A percentile compares a stretch with the other conserved stretches of the same genome.
phyloP scores from a whole-genome alignment of 2,113 vertebrate genomes.

The Oophaga pumilio region DNA sequence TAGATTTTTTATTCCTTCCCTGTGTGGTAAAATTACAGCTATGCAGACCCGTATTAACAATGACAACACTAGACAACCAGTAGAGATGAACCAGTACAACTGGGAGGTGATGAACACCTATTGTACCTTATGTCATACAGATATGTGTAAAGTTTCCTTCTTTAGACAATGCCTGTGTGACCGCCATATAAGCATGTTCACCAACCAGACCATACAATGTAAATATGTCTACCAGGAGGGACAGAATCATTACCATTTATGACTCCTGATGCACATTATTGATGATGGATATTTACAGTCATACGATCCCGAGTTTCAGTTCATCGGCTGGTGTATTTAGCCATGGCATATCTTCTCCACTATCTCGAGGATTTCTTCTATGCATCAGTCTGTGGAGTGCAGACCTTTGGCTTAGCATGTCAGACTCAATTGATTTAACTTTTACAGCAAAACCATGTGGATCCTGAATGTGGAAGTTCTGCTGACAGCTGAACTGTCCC shows the following conservation, averaged over 20 bases:
- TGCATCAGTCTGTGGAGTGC: not conserved
- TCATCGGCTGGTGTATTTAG: conserved; percentile 8
- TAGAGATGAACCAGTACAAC: conserved; percentile 14
- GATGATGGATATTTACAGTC: not conserved
- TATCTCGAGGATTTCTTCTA: not conserved
- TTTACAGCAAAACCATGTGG: conserved; percentile 1
- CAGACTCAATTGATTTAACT: not conserved
- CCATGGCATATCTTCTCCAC: not conserved
- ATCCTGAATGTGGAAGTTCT: conserved; percentile 32
- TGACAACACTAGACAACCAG: not conserved
- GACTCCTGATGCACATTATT: not conserved
- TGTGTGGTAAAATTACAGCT: conserved; percentile 10
- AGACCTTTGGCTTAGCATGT: conserved; percentile 13
- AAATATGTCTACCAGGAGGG: not conserved
- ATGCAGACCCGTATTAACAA: not conserved
- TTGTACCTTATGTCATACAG: not conserved
- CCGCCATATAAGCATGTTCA: conserved; percentile 25
- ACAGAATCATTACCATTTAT: not conserved
- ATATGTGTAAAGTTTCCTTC: not conserved
- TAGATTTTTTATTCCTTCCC: conserved; percentile 5
- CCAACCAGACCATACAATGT: not conserved
- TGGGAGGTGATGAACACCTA: conserved; percentile 12
- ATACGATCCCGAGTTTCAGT: not conserved
- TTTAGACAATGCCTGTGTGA: conserved; percentile 4
- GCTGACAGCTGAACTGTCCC: conserved; percentile 7